A percentile compares a stretch with the other conserved stretches of the same genome.
These are phyloP conservation scores for Penaeus japonicus DNA, from an alignment of 1,140 invertebrate genomes.

Conservation along the genomic window DNA sequence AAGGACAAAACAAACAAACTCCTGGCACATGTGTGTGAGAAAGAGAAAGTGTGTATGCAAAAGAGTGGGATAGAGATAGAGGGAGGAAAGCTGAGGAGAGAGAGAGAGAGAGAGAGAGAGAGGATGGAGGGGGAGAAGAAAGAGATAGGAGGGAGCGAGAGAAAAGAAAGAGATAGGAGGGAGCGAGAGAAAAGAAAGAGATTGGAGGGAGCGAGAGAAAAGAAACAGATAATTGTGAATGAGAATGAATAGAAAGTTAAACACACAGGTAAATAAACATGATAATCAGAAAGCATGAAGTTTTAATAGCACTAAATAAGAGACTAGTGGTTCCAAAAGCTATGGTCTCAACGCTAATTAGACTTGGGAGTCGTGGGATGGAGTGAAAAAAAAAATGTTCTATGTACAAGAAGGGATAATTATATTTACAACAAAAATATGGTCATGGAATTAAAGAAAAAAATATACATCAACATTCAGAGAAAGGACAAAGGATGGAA, in stretches of 20 bases:
- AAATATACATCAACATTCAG: too few relatives aligned
- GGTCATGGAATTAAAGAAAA: too few relatives aligned
- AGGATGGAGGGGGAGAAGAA: neutral
- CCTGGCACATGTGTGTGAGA: too few relatives aligned
- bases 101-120: neutral
- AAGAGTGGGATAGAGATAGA: neutral
- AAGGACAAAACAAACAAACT: too few relatives aligned
- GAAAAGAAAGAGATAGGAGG: neutral
- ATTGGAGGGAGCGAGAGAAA: neutral
- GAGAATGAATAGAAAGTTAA: neutral
- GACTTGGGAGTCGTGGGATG: neutral
- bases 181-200: neutral
- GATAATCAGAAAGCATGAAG: too few relatives aligned
- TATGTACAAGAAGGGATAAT: neutral
- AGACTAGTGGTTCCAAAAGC: too few relatives aligned
- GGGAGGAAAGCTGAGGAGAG: neutral
- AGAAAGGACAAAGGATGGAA: too few relatives aligned
- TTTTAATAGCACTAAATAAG: too few relatives aligned
- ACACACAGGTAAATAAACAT: too few relatives aligned
- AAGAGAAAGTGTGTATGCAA: neutral
- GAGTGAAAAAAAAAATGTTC: neutral
- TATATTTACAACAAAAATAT: neutral
- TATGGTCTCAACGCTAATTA: too few relatives aligned
- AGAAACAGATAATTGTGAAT: neutral
- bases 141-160: neutral